Percentiles rank a stretch among this genome's conserved stretches.
Evolutionary conservation across 1,140 invertebrate species (phyloP).

Genomic region (Trigoniulus corallinus): DNA sequence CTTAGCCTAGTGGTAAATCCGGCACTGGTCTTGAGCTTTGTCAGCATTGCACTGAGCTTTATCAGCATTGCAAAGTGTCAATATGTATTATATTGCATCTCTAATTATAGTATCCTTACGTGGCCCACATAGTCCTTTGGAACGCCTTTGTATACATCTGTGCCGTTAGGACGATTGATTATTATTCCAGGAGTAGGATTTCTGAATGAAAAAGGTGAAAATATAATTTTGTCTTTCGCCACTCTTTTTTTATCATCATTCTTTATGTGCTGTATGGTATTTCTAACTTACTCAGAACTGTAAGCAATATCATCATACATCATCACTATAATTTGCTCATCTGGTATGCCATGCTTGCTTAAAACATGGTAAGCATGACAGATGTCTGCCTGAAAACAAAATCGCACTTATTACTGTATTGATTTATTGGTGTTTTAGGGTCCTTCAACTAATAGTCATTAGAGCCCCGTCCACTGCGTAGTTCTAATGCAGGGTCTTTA

Average conservation of each 20-base stretch:
- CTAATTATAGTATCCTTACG: background rate
- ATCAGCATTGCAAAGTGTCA: too few species aligned
- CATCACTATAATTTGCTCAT: constrained; percentile 41
- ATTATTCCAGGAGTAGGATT: constrained; percentile 40
- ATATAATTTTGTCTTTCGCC: constrained; percentile 1
- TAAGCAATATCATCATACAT: constrained; percentile 47
- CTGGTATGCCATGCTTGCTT: constrained; percentile 35
- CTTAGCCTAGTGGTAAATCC: too few species aligned
- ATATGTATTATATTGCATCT: too few species aligned
- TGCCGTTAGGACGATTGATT: constrained; percentile 39
- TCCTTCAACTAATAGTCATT: too few species aligned
- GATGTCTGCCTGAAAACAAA: constrained; percentile 34
- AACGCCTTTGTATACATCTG: constrained; percentile 40
- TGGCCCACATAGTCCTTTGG: constrained; percentile 34
- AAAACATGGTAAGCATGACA: constrained; percentile 45
- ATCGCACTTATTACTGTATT: constrained; percentile 3
- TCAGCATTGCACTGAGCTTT: too few species aligned
- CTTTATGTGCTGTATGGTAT: too few species aligned
- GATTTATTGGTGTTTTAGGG: too few species aligned
- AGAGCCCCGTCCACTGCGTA: too few species aligned
- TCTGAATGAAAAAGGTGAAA: constrained; percentile 22
- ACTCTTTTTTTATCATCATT: too few species aligned
- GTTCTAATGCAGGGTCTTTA: too few species aligned
- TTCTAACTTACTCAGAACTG: too few species aligned
- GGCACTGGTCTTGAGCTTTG: too few species aligned